A percentile compares a stretch with the other conserved stretches of the same genome.
Conservation (phyloP, 2,888 invertebrate genomes). For the Thereva nobilitata region DNA sequence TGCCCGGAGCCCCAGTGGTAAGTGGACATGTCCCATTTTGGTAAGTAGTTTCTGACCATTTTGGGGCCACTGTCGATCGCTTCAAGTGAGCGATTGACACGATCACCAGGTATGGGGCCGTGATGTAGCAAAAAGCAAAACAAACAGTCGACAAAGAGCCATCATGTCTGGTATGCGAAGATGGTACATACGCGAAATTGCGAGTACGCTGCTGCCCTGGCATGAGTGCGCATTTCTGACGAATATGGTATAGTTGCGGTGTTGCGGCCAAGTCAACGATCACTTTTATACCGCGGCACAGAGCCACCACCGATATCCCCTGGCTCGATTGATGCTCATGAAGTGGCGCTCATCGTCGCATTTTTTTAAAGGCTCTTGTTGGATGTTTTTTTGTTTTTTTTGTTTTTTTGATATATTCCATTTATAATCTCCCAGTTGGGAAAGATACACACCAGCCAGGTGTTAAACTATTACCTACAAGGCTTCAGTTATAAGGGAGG, state of each 20-base stretch:
- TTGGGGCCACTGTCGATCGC: constrained; percentile 36
- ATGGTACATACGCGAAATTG: constrained; percentile 15
- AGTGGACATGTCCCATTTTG: constrained; percentile 42
- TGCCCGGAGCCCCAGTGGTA: constrained; percentile 31
- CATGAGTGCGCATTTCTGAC: not conserved
- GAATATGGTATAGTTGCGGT: constrained; percentile 24
- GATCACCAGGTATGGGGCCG: constrained; percentile 28
- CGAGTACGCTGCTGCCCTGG: constrained; percentile 15
- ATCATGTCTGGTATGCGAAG: constrained; percentile 38
- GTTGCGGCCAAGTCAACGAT: constrained; percentile 1
- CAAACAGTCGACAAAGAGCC: constrained; percentile 37
- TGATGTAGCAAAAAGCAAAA: constrained; percentile 22
- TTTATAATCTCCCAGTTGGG: constrained; percentile 35
- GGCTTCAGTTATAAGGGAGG: constrained; percentile 7
- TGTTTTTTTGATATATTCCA: no score
- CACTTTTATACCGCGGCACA: not conserved
- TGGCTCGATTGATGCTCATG: constrained; percentile 26
- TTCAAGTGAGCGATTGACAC: constrained; percentile 33
- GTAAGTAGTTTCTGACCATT: constrained; percentile 40
- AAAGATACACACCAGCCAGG: constrained; percentile 31
- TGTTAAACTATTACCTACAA: constrained; percentile 25
- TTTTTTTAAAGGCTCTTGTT: constrained; percentile 17
- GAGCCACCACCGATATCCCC: constrained; percentile 4
- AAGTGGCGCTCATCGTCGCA: constrained; percentile 26
- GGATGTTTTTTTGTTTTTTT: not conserved